A percentile compares a stretch with the other conserved stretches of the same genome.
Evolutionary conservation across 2,797 vertebrate genomes (phyloP).

Genomic region (Natrix natrix): DNA sequence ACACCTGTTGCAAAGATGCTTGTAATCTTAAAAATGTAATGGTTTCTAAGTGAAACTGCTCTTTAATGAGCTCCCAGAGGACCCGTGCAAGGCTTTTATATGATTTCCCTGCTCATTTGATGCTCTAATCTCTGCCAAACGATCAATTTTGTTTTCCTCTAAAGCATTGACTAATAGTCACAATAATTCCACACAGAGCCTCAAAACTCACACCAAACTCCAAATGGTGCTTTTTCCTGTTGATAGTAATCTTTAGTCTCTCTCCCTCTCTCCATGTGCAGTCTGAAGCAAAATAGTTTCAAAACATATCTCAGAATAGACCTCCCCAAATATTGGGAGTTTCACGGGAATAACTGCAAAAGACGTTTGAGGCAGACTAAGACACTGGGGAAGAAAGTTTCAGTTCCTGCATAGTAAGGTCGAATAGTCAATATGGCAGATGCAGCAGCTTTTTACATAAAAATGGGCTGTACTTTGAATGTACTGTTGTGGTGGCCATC

Average conservation of each 20-base stretch:
- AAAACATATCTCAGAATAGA: constrained; percentile 11
- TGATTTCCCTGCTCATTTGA: constrained; percentile 32
- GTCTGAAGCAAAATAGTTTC: constrained; percentile 17
- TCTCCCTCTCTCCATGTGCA: background rate
- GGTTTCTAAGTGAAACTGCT: constrained; percentile 42
- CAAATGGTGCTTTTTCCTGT: background rate
- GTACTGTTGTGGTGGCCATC: background rate
- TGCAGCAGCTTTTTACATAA: background rate
- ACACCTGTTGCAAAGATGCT: constrained; percentile 18
- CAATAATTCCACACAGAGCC: constrained; percentile 8
- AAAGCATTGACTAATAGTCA: constrained; percentile 31
- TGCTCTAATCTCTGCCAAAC: constrained; percentile 39
- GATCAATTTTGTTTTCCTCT: constrained; percentile 17
- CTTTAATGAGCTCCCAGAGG: constrained; percentile 58
- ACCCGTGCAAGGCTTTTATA: constrained; percentile 33
- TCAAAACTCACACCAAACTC: background rate
- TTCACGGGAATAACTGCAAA: background rate
- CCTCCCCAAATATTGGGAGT: background rate
- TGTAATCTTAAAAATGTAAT: constrained; percentile 41
- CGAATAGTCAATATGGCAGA: background rate
- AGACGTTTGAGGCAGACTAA: background rate
- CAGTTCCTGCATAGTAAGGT: background rate
- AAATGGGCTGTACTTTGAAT: background rate
- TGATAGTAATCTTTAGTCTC: background rate
- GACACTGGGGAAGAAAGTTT: background rate